phyloP scores from a whole-genome alignment of 1,140 invertebrate genomes.

The Anthonomus grandis region DNA sequence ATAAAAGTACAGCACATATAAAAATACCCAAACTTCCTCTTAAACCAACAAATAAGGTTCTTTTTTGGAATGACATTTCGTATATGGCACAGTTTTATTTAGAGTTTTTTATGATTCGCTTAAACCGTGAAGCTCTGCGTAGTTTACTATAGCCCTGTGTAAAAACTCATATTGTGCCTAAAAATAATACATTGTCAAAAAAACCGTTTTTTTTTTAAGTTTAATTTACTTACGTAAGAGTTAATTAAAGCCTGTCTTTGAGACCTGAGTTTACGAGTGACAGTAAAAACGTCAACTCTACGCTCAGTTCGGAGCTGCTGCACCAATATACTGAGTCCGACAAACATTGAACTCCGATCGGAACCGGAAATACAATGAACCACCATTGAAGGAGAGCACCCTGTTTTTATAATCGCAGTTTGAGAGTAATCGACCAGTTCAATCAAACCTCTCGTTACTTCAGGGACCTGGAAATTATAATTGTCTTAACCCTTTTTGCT shows the following conservation, averaged over 20 bases:
- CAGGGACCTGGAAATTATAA: slow-evolving; percentile 52
- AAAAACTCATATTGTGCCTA: slow-evolving; percentile 90
- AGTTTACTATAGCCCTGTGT: slow-evolving; percentile 85
- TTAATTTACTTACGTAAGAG: slow-evolving; percentile 67
- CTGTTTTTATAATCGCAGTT: slow-evolving; percentile 48
- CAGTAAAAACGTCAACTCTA: slow-evolving; percentile 81
- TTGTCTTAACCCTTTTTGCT: neutral
- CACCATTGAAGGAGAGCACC: slow-evolving; percentile 61
- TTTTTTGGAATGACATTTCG: slow-evolving; percentile 33
- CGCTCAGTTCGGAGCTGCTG: slow-evolving; percentile 78
- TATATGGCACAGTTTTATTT: slow-evolving; percentile 27
- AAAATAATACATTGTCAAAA: slow-evolving; percentile 36
- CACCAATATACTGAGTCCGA: slow-evolving; percentile 79
- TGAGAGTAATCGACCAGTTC: slow-evolving; percentile 72
- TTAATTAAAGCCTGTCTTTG: slow-evolving; percentile 80
- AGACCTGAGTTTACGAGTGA: slow-evolving; percentile 76
- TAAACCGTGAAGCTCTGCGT: slow-evolving; percentile 79
- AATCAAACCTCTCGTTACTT: slow-evolving; percentile 77
- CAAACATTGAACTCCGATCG: slow-evolving; percentile 84
- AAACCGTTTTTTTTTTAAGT: neutral
- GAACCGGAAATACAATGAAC: slow-evolving; percentile 83
- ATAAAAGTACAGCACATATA: slow-evolving; percentile 34
- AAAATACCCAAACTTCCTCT: slow-evolving; percentile 36
- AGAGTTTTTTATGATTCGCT: slow-evolving; percentile 45
- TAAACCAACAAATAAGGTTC: slow-evolving; percentile 24